Conservation (phyloP, 2,797 vertebrate genomes). For the Acomys russatus region DNA sequence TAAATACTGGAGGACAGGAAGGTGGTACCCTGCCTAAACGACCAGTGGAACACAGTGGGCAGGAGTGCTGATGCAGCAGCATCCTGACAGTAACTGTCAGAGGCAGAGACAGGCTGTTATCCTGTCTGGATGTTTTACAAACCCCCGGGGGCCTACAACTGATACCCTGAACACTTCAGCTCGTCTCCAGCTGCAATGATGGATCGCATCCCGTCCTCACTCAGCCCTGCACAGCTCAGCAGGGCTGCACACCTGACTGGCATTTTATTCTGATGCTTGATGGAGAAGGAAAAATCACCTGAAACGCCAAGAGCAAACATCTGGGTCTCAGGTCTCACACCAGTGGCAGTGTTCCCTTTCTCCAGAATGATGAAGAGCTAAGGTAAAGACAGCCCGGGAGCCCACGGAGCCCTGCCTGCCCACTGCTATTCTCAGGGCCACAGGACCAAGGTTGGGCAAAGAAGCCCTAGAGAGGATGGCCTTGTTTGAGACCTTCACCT, state of each 20-base stretch:
- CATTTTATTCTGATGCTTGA: slow-evolving; percentile 24
- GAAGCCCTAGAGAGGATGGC: neutral
- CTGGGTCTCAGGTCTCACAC: rapidly evolving
- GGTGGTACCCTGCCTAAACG: neutral
- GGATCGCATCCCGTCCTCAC: neutral
- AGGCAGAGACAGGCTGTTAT: rapidly evolving
- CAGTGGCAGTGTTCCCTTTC: neutral
- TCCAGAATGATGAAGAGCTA: neutral
- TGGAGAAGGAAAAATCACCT: slow-evolving; percentile 39
- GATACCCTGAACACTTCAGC: neutral
- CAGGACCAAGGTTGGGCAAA: neutral
- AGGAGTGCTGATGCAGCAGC: neutral
- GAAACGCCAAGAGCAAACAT: neutral
- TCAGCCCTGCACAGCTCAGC: neutral
- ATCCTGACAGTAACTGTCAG: neutral
- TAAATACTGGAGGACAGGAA: rapidly evolving
- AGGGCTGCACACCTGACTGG: neutral
- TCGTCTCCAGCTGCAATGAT: neutral
- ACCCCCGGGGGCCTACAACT: neutral
- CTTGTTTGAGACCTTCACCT: neutral
- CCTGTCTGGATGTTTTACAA: slow-evolving; percentile 28
- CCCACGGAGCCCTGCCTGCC: rapidly evolving
- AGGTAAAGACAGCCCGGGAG: neutral
- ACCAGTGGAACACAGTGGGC: neutral
- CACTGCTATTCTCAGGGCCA: neutral